phyloP scores from a whole-genome alignment of 1,140 invertebrate species.

The Ips nitidus region DNA sequence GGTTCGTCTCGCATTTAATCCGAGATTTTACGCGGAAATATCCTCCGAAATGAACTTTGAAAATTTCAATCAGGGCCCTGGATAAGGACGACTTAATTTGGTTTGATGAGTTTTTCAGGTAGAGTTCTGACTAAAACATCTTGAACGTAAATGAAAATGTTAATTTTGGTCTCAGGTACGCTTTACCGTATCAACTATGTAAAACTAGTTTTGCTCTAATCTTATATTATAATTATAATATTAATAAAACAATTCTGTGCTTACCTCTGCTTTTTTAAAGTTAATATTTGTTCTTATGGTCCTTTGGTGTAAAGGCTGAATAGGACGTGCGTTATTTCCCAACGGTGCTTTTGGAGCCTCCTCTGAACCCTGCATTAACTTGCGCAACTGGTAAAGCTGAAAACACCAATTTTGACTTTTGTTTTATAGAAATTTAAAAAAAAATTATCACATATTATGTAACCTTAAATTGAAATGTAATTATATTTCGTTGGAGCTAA shows the following conservation, averaged over 20 bases:
- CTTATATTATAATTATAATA: background rate
- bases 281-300: constrained; percentile 96
- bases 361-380: constrained; percentile 83
- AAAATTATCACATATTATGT: background rate
- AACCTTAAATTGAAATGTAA: no score
- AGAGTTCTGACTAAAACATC: background rate
- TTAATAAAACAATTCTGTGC: constrained; percentile 9
- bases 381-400: constrained; percentile 82
- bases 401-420: constrained; percentile 31
- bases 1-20: constrained; percentile 1
- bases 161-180: no score
- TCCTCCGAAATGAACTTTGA: constrained; percentile 5
- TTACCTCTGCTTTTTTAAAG: constrained; percentile 59
- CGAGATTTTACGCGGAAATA: constrained; percentile 5
- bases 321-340: constrained; percentile 90
- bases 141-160: no score
- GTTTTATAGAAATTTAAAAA: constrained; percentile 5
- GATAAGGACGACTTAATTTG: constrained; percentile 3
- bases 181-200: no score
- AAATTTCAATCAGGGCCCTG: constrained; percentile 4
- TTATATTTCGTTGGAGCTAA: no score
- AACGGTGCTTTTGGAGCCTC: constrained; percentile 84
- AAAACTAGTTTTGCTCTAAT: no score
- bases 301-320: constrained; percentile 86
- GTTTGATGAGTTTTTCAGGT: constrained; percentile 1